Evolutionary conservation across 2,797 vertebrate species (phyloP).

Genomic region (Xyrichtys novacula): DNA sequence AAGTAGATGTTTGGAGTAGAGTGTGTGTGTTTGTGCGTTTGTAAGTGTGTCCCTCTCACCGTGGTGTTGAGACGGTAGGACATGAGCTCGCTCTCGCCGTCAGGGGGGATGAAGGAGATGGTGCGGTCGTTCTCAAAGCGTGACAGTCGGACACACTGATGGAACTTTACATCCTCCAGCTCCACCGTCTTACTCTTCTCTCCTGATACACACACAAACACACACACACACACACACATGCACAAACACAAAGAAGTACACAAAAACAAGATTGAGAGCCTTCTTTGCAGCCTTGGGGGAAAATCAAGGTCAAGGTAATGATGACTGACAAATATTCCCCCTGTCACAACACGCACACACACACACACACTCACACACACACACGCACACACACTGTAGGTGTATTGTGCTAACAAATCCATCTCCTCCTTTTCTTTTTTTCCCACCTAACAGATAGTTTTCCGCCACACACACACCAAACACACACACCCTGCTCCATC

Average conservation of each 20-base stretch:
- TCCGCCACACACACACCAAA: slow-evolving; percentile 41
- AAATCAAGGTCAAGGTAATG: slow-evolving; percentile 84
- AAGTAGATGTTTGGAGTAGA: slow-evolving; percentile 12
- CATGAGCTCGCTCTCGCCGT: slow-evolving; percentile 89
- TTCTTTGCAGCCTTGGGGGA: slow-evolving; percentile 40
- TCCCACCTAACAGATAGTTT: slow-evolving; percentile 54
- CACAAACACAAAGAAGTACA: slow-evolving; percentile 22
- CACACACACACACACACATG: slow-evolving; percentile 33
- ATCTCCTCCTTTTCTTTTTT: slow-evolving; percentile 43
- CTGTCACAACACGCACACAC: slow-evolving; percentile 20
- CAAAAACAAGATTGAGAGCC: slow-evolving; percentile 51
- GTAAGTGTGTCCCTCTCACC: slow-evolving; percentile 68
- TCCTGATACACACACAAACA: slow-evolving; percentile 72
- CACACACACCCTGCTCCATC: slow-evolving; percentile 24
- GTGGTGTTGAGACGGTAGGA: slow-evolving; percentile 88
- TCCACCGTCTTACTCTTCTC: slow-evolving; percentile 88
- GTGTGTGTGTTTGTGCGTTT: slow-evolving; percentile 16
- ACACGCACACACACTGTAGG: slow-evolving; percentile 23
- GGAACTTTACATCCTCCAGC: slow-evolving; percentile 89
- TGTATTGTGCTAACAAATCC: slow-evolving; percentile 33
- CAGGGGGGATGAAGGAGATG: slow-evolving; percentile 89
- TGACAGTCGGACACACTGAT: slow-evolving; percentile 89
- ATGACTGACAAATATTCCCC: slow-evolving; percentile 65
- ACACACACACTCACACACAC: slow-evolving; percentile 9
- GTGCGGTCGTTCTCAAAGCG: slow-evolving; percentile 90